Base-by-base conservation (phyloP, 2,797 vertebrate genomes). In the Hapalemur alaotrensis region DNA sequence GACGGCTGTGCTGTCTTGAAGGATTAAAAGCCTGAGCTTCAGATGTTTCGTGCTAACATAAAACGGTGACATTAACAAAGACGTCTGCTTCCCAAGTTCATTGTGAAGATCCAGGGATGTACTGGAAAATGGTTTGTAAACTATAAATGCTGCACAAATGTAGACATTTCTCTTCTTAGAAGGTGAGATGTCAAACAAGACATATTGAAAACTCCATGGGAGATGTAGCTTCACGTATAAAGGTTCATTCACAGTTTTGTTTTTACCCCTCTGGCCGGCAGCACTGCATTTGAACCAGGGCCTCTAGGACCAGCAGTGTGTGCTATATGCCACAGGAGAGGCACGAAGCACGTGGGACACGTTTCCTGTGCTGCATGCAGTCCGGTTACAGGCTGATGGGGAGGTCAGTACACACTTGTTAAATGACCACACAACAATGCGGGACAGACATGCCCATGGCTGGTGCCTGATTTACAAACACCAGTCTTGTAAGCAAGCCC, bases 281-380 rank as follows among this genome's bases (percentile, higher is more conserved):
- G 20, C 20, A 22, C 15, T 7, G 28, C 73, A 41, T 52, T 10
- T 41, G n/a, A 65, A 52, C 69, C 5, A 50, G 35, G 13, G 3
- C 5, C 41, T 35, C 30, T 4, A 8, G 32, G 52, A 57, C 17
- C 25, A 20, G 32, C 43, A 38, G 11, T 17, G 2, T 17, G 2
- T 43, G 43, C 32, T 32, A 22, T 12, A 13, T 8, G 14, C 23
- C 30, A 25, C 50, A 18, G 41, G 43, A 61, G 61, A n/a, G 18
- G 14, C 9, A 11, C 7, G 46, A 46, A 50, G 30, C 18, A 41
- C 0, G 0, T 10, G 52, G 57, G 52, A 11, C 28, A 50, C 14
- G 4, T 23, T 3, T n/a, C 46, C 38, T 65, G 22, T 17, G 1
- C 5, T 80, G 83, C 2, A 0, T 1, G 20, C 43, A 35, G 5